Conservation (phyloP, 1,140 invertebrate species). For the Atta texana region DNA sequence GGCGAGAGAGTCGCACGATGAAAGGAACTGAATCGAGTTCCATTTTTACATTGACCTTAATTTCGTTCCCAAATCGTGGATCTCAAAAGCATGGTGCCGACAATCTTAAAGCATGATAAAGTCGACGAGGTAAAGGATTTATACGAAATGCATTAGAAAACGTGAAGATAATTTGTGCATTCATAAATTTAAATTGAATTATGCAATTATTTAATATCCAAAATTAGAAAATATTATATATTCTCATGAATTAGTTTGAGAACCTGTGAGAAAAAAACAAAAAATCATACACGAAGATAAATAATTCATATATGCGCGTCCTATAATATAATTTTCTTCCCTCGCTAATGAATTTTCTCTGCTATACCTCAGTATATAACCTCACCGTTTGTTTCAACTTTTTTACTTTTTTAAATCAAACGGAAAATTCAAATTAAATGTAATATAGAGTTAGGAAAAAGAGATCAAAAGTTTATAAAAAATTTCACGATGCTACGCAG, state of each 20-base stretch:
- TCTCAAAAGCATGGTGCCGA: not conserved
- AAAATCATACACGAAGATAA: not conserved
- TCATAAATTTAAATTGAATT: not conserved
- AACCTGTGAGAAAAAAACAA: not conserved
- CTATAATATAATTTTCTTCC: not conserved
- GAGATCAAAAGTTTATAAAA: not conserved
- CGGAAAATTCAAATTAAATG: not conserved
- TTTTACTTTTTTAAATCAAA: not conserved
- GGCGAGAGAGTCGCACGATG: slow-evolving; percentile 5
- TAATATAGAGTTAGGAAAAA: not conserved
- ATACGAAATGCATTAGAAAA: not conserved
- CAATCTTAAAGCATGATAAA: not conserved
- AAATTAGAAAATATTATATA: not conserved
- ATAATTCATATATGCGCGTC: not conserved
- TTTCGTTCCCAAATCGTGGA: slow-evolving; percentile 24
- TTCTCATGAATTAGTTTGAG: not conserved
- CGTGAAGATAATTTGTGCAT: not conserved
- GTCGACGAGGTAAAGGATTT: not conserved
- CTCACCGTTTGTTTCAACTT: not conserved
- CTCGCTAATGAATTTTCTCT: slow-evolving; percentile 9
- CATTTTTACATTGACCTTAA: slow-evolving; percentile 46
- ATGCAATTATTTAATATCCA: slow-evolving; percentile 17
- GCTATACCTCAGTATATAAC: not conserved
- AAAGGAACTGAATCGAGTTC: slow-evolving; percentile 60
- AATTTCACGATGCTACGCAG: not conserved